These are phyloP conservation scores for Exephanes ischioxanthus DNA, from an alignment of 2,888 invertebrate species.

Conservation along the genomic window DNA sequence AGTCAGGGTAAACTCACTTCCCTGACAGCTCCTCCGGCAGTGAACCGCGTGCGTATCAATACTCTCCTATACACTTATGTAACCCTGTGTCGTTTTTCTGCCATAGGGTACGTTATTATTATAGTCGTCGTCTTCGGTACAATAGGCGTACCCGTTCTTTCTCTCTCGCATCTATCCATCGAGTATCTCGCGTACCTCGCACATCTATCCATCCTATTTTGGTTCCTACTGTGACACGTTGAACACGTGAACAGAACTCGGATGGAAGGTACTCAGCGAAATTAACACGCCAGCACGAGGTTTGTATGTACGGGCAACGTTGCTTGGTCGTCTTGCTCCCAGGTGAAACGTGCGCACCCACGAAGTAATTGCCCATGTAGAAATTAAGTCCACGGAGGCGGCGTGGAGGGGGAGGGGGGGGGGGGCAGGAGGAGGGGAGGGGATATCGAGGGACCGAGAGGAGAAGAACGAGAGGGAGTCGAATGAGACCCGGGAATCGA, in stretches of 20 bases:
- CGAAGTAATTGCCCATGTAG: conserved; percentile 61
- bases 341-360: conserved; percentile 39
- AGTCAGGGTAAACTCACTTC: no score
- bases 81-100: background rate
- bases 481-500: conserved; percentile 63
- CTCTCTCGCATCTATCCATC: background rate
- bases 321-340: conserved; percentile 25
- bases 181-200: background rate
- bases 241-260: conserved; percentile 39
- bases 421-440: conserved; percentile 20
- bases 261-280: conserved; percentile 32
- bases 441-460: background rate
- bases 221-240: conserved; percentile 32
- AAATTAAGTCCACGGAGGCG: conserved; percentile 50
- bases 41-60: background rate
- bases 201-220: background rate
- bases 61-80: background rate
- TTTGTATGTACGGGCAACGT: background rate
- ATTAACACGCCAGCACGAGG: conserved; percentile 42
- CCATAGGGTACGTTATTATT: background rate
- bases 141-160: background rate
- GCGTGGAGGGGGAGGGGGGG: conserved; percentile 29
- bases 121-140: background rate
- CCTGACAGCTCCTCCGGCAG: no score
- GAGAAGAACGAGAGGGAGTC: conserved; percentile 31